Conservation (phyloP, 2,888 invertebrate genomes). For the Idaea biselata region DNA sequence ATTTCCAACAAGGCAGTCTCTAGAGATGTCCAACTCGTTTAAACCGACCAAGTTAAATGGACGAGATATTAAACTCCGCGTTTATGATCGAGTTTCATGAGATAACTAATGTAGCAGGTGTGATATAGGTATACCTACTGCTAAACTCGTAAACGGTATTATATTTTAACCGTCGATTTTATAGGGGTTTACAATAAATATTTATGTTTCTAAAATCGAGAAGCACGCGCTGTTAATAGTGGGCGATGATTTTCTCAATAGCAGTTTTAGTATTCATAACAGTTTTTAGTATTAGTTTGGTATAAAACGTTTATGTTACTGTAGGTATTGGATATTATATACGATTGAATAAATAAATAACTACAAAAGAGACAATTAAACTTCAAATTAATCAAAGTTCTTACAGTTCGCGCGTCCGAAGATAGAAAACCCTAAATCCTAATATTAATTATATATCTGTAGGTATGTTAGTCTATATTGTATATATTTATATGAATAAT, state of each 20-base stretch:
- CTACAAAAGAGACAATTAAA: too few relatives aligned
- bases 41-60: background rate
- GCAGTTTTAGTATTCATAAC: background rate
- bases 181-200: background rate
- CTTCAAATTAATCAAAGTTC: too few relatives aligned
- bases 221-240: background rate
- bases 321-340: too few relatives aligned
- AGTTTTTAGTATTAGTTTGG: background rate
- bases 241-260: background rate
- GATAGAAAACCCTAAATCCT: too few relatives aligned
- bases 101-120: background rate
- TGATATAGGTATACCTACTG: background rate
- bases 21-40: background rate
- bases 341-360: too few relatives aligned
- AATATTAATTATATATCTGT: too few relatives aligned
- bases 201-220: background rate
- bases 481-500: too few relatives aligned
- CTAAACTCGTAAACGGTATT: background rate
- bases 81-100: background rate
- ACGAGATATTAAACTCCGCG: background rate
- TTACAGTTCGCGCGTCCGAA: too few relatives aligned
- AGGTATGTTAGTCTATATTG: too few relatives aligned
- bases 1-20: background rate
- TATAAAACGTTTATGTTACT: too few relatives aligned
- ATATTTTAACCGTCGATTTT: background rate